Evolutionary conservation across 2,113 vertebrate species (phyloP).

Genomic region (Rutilus rutilus): DNA sequence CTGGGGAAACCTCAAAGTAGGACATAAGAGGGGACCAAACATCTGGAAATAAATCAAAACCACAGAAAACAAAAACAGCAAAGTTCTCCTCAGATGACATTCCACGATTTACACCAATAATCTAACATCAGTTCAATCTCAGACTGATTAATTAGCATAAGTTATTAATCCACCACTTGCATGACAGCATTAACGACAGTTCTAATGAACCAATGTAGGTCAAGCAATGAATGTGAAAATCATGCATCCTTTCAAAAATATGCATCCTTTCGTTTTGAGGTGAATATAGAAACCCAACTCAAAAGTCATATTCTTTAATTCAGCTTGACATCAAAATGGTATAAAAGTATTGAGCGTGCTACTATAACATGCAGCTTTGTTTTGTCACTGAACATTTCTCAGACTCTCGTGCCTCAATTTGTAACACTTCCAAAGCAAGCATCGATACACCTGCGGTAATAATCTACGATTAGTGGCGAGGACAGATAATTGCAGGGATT

Average conservation of each 20-base stretch:
- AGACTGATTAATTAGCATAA: neutral
- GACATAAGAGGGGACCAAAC: neutral
- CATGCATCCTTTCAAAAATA: too few species aligned
- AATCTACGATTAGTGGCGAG: neutral
- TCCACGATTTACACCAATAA: too few species aligned
- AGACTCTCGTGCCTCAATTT: neutral
- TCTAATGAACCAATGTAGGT: neutral
- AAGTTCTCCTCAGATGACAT: too few species aligned
- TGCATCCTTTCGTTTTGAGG: too few species aligned
- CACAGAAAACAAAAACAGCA: too few species aligned
- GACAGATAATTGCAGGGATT: slow-evolving; percentile 14
- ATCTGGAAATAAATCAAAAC: neutral
- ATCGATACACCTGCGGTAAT: neutral
- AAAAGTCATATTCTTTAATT: neutral
- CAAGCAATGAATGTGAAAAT: neutral
- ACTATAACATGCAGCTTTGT: neutral
- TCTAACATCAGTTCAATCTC: neutral
- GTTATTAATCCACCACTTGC: neutral
- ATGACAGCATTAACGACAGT: neutral
- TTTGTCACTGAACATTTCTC: neutral
- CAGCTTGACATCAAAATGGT: neutral
- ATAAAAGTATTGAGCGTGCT: neutral
- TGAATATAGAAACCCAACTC: neutral
- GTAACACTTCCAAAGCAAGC: slow-evolving; percentile 16
- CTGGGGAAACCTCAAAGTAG: neutral